A percentile compares a stretch with the other conserved stretches of the same genome.
phyloP scores from a whole-genome alignment of 2,797 vertebrate species.

The Tapirus indicus region DNA sequence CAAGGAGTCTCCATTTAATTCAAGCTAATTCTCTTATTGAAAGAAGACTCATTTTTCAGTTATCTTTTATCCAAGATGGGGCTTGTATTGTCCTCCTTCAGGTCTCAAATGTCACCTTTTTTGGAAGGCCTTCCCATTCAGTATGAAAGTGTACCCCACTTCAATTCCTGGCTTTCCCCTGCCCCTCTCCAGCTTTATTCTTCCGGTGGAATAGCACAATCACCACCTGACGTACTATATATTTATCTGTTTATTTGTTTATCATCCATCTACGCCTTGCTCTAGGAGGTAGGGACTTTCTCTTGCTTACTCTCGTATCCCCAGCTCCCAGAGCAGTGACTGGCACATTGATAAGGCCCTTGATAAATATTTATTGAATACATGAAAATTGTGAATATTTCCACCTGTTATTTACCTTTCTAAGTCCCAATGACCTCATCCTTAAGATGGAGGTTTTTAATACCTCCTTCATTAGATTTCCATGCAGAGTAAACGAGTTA shows the following conservation, averaged over 20 bases:
- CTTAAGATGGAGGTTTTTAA: background rate
- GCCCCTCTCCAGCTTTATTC: background rate
- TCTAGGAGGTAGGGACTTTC: too few species aligned
- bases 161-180: background rate
- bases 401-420: background rate
- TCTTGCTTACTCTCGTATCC: background rate
- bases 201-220: background rate
- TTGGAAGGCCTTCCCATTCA: background rate
- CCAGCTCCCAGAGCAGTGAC: background rate
- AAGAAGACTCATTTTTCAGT: background rate
- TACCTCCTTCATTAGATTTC: background rate
- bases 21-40: background rate
- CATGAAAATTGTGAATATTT: background rate
- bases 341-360: background rate
- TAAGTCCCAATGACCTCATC: background rate
- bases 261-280: too few species aligned
- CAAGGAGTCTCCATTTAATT: background rate
- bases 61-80: background rate
- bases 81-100: background rate
- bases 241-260: too few species aligned
- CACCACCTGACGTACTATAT: accelerated
- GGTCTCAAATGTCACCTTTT: background rate
- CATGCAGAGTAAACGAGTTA: too few species aligned
- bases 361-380: background rate
- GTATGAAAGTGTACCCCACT: too few species aligned